These are phyloP conservation scores for Murina feae DNA, from an alignment of 2,113 vertebrate genomes.

Conservation along the genomic window DNA sequence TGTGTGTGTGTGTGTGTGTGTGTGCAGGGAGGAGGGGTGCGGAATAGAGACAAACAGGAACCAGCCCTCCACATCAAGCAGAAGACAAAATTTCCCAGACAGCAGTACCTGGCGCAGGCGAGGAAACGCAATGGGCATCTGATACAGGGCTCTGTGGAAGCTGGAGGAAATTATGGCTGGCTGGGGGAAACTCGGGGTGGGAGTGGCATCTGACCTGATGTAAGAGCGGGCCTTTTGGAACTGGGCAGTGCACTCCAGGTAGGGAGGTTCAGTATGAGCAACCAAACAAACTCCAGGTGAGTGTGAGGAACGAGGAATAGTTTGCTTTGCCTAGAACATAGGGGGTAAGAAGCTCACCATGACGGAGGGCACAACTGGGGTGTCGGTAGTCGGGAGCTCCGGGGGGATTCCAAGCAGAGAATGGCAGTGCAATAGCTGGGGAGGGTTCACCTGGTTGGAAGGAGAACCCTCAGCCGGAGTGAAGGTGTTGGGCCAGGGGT, in stretches of 20 bases:
- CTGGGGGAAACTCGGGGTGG: not conserved
- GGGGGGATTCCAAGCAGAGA: not conserved
- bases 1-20: too few relatives aligned
- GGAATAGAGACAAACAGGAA: not conserved
- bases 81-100: not conserved
- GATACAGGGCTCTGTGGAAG: not conserved
- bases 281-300: not conserved
- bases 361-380: not conserved
- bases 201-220: not conserved
- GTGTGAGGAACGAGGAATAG: not conserved
- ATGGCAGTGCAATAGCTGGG: not conserved
- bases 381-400: not conserved
- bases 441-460: not conserved
- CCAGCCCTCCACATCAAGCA: not conserved
- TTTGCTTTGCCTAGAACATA: not conserved
- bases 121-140: not conserved
- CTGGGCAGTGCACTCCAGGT: not conserved
- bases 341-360: not conserved
- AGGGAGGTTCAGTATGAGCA: not conserved
- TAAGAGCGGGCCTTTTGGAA: not conserved
- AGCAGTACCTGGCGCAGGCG: not conserved
- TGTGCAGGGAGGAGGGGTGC: not conserved
- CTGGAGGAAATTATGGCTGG: not conserved
- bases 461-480: not conserved
- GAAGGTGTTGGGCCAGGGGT: not conserved